phyloP scores from a whole-genome alignment of 2,888 invertebrate genomes.

The Clostera curtula region DNA sequence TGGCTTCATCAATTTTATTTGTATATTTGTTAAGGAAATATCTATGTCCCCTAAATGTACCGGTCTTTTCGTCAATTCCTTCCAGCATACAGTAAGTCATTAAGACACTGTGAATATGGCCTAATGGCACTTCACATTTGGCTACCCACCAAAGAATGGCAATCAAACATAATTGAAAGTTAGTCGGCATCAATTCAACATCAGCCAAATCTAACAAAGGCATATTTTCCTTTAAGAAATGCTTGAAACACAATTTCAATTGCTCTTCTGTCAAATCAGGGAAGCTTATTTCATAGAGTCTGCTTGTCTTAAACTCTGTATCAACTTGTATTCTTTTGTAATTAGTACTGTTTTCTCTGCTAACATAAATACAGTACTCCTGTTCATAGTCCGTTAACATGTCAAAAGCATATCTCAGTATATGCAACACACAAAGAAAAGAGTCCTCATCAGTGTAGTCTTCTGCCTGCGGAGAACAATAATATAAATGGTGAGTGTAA shows the following conservation, averaged over 20 bases:
- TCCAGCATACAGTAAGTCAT: conserved; percentile 74
- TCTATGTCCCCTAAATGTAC: conserved; percentile 63
- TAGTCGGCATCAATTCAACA: conserved; percentile 63
- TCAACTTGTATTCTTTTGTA: conserved; percentile 43
- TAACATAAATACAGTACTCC: conserved; percentile 48
- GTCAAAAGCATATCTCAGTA: conserved; percentile 77
- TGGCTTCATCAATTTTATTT: conserved; percentile 45
- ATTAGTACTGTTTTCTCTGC: conserved; percentile 42
- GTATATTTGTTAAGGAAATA: conserved; percentile 64
- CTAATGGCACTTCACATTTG: conserved; percentile 47
- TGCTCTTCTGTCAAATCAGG: conserved; percentile 37
- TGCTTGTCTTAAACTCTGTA: conserved; percentile 32
- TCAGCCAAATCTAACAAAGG: conserved; percentile 38
- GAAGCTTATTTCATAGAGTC: conserved; percentile 33
- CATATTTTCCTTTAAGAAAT: conserved; percentile 63
- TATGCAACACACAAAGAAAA: conserved; percentile 74
- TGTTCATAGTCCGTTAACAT: conserved; percentile 52
- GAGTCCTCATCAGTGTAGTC: conserved; percentile 77
- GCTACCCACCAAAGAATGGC: conserved; percentile 76
- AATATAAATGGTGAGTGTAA: conserved; percentile 76
- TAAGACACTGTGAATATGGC: conserved; percentile 74
- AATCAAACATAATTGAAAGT: conserved; percentile 76
- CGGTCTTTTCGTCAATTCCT: conserved; percentile 73
- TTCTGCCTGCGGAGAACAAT: conserved; percentile 83
- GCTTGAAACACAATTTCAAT: conserved; percentile 50